phyloP scores from a whole-genome alignment of 2,888 invertebrate species.

The Chrysolina oricalcia region DNA sequence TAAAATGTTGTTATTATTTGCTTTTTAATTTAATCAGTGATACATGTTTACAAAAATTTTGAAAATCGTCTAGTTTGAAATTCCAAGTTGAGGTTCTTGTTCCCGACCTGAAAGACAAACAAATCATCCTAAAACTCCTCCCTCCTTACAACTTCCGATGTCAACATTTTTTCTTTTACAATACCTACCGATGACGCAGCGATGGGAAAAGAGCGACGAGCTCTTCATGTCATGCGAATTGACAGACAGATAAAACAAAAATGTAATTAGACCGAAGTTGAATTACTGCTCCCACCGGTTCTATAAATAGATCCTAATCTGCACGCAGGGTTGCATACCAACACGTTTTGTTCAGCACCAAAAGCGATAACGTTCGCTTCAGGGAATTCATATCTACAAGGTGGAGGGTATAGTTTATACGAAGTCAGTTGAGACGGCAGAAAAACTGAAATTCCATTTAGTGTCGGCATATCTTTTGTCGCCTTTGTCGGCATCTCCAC shows the following conservation, averaged over 20 bases:
- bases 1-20: too few species aligned
- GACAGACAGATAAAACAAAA: constrained; percentile 14
- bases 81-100: too few species aligned
- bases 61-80: too few species aligned
- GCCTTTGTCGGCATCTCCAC: too few species aligned
- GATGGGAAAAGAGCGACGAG: neutral
- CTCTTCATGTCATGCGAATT: constrained; percentile 5
- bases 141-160: too few species aligned
- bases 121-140: neutral
- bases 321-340: constrained; percentile 15
- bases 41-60: too few species aligned
- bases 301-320: constrained; percentile 34
- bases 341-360: constrained; percentile 13
- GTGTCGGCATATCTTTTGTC: too few species aligned
- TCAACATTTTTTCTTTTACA: constrained; percentile 3
- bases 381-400: neutral
- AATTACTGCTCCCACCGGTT: constrained; percentile 22
- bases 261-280: constrained; percentile 16
- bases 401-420: too few species aligned
- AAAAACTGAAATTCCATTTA: too few species aligned
- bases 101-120: too few species aligned
- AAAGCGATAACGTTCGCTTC: neutral
- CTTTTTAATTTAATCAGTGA: too few species aligned
- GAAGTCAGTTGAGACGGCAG: too few species aligned
- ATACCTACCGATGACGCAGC: neutral